Percentiles rank a stretch among this genome's conserved stretches.
These are phyloP conservation scores for Myotis yumanensis DNA, from an alignment of 2,113 vertebrate genomes.

Conservation along the genomic window DNA sequence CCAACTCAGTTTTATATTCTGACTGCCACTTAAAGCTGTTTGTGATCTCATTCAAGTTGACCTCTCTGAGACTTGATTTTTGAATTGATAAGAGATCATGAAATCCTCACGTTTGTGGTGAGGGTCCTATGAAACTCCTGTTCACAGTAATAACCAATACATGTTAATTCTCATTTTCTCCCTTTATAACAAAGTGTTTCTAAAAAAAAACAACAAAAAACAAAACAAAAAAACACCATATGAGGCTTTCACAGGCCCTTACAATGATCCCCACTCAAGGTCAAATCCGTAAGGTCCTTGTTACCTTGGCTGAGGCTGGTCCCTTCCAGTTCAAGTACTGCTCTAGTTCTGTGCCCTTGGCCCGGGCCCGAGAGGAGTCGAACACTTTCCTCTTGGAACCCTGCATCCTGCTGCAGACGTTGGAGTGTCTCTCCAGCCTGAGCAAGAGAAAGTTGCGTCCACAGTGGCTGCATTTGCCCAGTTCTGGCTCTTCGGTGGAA, in stretches of 20 bases:
- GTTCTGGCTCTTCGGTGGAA: conserved; percentile 29
- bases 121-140: neutral
- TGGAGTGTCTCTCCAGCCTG: conserved; percentile 87
- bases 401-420: conserved; percentile 85
- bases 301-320: conserved; percentile 84
- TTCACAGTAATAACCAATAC: neutral
- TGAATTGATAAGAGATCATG: neutral
- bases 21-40: conserved; percentile 24
- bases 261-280: neutral
- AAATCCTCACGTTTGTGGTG: neutral
- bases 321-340: conserved; percentile 83
- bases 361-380: conserved; percentile 86
- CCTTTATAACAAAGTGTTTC: neutral
- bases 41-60: neutral
- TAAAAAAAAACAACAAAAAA: too few relatives aligned
- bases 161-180: neutral
- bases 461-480: conserved; percentile 86
- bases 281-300: neutral
- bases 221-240: neutral
- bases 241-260: neutral
- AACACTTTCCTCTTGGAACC: conserved; percentile 86
- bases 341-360: conserved; percentile 88
- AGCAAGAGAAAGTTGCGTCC: conserved; percentile 83
- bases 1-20: conserved; percentile 21
- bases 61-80: neutral